phyloP scores from a whole-genome alignment of 35 echinoderm and acorn worm species.

The Apostichopus californicus region DNA sequence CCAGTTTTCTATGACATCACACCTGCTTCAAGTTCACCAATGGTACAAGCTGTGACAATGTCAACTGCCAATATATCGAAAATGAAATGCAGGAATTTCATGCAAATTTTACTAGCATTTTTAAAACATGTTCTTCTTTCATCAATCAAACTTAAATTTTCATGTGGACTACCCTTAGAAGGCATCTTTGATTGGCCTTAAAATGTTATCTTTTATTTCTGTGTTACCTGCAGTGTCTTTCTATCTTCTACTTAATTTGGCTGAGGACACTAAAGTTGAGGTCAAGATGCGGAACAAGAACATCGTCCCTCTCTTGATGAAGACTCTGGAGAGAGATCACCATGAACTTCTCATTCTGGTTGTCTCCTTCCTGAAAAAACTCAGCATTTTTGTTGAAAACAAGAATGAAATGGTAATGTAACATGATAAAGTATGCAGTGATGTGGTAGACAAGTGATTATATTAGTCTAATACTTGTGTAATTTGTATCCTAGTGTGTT shows the following conservation, averaged over 20 bases:
- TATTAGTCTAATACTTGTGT: no score
- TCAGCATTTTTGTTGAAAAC: constrained; percentile 96
- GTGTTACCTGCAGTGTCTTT: constrained; percentile 78
- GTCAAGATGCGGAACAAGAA: constrained; percentile 99
- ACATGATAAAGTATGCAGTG: not conserved
- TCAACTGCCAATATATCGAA: no score
- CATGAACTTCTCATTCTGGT: constrained; percentile 97
- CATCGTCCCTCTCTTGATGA: constrained; percentile 81
- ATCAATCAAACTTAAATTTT: no score
- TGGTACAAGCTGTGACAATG: no score
- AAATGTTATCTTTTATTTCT: constrained; percentile 11
- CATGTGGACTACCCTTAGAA: no score
- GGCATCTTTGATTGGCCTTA: no score
- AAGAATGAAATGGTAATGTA: constrained; percentile 94
- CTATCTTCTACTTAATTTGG: constrained; percentile 89
- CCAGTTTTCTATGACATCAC: no score
- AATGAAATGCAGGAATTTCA: no score
- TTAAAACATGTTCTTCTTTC: no score
- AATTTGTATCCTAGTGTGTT: no score
- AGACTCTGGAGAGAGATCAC: constrained; percentile 96
- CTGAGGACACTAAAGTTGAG: constrained; percentile 95
- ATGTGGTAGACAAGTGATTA: not conserved
- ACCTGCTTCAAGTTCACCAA: no score
- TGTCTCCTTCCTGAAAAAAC: constrained; percentile 98
- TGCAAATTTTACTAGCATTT: no score